Conservation (phyloP, 1,140 invertebrate genomes). For the Meloidogyne hapla region DNA sequence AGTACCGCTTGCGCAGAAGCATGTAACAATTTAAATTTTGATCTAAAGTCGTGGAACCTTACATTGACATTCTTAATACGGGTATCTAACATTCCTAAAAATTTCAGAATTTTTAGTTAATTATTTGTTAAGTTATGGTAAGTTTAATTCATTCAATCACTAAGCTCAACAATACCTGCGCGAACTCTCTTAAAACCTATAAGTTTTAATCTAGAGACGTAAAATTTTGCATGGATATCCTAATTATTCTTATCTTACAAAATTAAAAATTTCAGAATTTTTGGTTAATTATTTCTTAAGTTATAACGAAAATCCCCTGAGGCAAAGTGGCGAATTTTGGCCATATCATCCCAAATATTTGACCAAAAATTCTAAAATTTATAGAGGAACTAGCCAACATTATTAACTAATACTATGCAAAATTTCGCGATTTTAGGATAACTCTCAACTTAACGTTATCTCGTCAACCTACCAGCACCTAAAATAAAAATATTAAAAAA, state of each 20-base stretch:
- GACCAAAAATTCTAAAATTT: not conserved
- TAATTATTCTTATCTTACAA: not conserved
- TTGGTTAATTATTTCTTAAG: not conserved
- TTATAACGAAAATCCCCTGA: not conserved
- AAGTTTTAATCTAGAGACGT: not conserved
- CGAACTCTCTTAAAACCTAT: not conserved
- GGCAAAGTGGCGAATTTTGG: not conserved
- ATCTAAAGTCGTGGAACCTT: not conserved
- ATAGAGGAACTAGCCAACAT: not conserved
- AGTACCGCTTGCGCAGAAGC: not conserved
- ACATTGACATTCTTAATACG: not conserved
- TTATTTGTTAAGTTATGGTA: not conserved
- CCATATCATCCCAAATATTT: not conserved
- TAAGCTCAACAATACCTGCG: not conserved
- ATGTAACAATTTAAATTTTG: not conserved
- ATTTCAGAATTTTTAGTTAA: not conserved
- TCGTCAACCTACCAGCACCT: too few relatives aligned
- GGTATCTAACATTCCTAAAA: not conserved
- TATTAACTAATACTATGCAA: not conserved
- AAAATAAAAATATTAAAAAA: too few relatives aligned
- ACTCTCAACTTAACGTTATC: too few relatives aligned
- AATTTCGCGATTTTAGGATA: not conserved
- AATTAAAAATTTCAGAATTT: not conserved
- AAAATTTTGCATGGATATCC: not conserved
- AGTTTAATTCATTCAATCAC: too few relatives aligned